Evolutionary conservation across 2,797 vertebrate genomes (phyloP).

Genomic region (Pteropus rufus): DNA sequence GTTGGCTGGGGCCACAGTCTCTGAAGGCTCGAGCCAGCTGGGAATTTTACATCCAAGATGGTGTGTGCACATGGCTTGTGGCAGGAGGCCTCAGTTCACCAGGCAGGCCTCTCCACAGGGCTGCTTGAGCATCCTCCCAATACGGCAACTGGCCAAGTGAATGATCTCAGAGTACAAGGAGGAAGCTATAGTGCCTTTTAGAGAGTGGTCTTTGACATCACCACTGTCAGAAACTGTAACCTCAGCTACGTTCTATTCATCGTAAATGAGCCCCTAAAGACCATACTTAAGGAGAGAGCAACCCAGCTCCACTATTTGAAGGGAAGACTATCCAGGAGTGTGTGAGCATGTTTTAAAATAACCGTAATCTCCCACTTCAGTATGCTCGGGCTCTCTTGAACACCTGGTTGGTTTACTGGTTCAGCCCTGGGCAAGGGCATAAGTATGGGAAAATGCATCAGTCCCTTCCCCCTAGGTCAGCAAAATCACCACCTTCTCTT

Average conservation of each 20-base stretch:
- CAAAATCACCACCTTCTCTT: not conserved
- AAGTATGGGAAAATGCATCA: not conserved
- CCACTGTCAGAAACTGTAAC: rapidly evolving
- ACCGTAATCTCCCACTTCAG: rapidly evolving
- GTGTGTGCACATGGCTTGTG: rapidly evolving
- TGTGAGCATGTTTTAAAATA: no score
- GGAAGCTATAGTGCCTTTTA: no score
- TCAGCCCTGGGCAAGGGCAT: not conserved
- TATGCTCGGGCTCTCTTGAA: rapidly evolving
- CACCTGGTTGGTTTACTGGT: not conserved
- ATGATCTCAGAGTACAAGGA: not conserved
- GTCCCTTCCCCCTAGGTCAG: not conserved
- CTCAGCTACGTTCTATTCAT: rapidly evolving
- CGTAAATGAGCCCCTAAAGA: not conserved
- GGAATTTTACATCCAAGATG: not conserved
- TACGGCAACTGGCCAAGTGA: not conserved
- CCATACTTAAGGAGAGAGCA: not conserved
- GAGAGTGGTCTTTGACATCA: not conserved
- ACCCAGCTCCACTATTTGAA: rapidly evolving
- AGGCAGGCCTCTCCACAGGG: rapidly evolving
- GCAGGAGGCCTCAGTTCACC: not conserved
- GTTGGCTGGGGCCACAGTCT: no score
- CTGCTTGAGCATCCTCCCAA: not conserved
- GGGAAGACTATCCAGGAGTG: not conserved
- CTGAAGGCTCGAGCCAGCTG: not conserved